Evolutionary conservation across 2,113 vertebrate species (phyloP).

Genomic region (Paramormyrops kingsleyae): DNA sequence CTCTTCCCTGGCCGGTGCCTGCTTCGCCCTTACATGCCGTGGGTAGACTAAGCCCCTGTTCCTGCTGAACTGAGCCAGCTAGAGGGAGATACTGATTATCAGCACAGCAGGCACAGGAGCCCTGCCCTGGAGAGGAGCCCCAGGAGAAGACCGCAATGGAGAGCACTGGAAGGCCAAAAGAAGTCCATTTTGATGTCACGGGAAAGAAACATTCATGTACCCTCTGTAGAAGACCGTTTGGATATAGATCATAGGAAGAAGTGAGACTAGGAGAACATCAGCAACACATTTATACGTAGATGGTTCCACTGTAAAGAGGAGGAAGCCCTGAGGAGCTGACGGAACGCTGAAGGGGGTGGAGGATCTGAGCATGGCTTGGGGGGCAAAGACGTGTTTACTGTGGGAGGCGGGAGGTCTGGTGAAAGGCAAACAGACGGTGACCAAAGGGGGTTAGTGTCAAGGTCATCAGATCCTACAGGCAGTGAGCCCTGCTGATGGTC

Average conservation of each 20-base stretch:
- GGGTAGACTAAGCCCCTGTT: slow-evolving; percentile 19
- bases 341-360: neutral
- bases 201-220: neutral
- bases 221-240: neutral
- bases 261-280: neutral
- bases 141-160: too few species aligned
- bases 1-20: neutral
- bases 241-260: neutral
- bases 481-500: neutral
- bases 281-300: neutral
- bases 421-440: neutral
- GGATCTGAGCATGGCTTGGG: neutral
- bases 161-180: neutral
- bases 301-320: neutral
- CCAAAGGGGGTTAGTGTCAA: neutral
- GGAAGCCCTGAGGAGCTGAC: neutral
- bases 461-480: neutral
- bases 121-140: slow-evolving; percentile 28
- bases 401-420: neutral
- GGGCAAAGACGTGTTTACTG: neutral
- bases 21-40: neutral
- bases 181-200: neutral
- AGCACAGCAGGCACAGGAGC: slow-evolving; percentile 68
- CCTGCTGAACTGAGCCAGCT: slow-evolving; percentile 49
- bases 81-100: slow-evolving; percentile 56